phyloP scores from a whole-genome alignment of 2,888 invertebrate genomes.

The Clunio marinus region DNA sequence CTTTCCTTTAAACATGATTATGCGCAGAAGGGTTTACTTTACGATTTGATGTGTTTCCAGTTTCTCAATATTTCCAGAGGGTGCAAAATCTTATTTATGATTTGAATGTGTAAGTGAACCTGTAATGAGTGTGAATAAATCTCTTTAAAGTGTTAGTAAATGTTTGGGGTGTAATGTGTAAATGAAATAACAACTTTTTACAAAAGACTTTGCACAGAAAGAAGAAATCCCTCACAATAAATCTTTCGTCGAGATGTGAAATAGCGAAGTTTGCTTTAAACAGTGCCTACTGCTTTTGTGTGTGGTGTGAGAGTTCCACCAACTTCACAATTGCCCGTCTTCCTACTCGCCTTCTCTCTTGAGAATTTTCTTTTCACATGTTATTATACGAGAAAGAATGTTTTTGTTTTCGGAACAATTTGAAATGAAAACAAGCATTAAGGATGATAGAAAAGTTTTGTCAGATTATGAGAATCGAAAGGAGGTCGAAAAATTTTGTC shows the following conservation, averaged over 20 bases:
- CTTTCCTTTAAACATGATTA: background rate
- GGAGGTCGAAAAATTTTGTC: background rate
- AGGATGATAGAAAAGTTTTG: background rate
- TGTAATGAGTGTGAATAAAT: too few relatives aligned
- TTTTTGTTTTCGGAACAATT: background rate
- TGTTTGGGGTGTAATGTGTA: too few relatives aligned
- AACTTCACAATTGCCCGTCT: background rate
- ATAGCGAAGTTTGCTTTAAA: too few relatives aligned
- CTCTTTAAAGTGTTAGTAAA: too few relatives aligned
- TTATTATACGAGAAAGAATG: background rate
- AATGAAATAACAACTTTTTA: too few relatives aligned
- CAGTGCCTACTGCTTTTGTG: too few relatives aligned
- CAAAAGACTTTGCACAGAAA: too few relatives aligned
- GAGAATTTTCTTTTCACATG: slow-evolving; percentile 4
- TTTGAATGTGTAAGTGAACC: too few relatives aligned
- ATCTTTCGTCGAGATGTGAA: too few relatives aligned
- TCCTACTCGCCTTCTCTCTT: background rate
- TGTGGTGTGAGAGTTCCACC: background rate
- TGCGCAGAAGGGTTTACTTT: slow-evolving; percentile 14
- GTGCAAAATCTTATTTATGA: too few relatives aligned
- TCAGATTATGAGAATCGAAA: background rate
- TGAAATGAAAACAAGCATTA: background rate
- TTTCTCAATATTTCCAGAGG: background rate
- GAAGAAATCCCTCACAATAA: background rate
- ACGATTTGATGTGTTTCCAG: slow-evolving; percentile 8